phyloP scores from a whole-genome alignment of 2,888 invertebrate genomes.

The Shargacucullia verbasci region DNA sequence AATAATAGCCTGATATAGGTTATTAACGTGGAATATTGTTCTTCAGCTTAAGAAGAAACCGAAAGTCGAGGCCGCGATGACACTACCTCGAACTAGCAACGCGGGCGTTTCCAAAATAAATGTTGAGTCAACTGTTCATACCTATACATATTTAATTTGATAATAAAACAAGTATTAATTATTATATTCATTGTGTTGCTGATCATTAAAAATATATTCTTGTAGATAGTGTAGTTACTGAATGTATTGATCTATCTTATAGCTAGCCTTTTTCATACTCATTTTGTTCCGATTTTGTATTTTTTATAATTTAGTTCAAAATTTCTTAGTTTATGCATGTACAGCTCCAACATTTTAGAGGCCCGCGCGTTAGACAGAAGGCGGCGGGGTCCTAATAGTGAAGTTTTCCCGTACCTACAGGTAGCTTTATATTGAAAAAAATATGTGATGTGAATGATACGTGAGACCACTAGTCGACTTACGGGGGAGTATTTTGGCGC shows the following conservation, averaged over 20 bases:
- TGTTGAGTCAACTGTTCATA: constrained; percentile 80
- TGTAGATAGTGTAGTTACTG: constrained; percentile 11
- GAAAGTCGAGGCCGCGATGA: constrained; percentile 73
- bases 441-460: too few species aligned
- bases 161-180: too few species aligned
- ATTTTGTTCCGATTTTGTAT: constrained; percentile 1
- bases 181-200: too few species aligned
- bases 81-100: constrained; percentile 66
- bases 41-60: constrained; percentile 84
- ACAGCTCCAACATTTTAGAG: neutral
- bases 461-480: too few species aligned
- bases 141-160: constrained; percentile 40
- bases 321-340: constrained; percentile 25
- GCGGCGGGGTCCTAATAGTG: constrained; percentile 16
- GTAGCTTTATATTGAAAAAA: too few species aligned
- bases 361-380: constrained; percentile 7
- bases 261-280: constrained; percentile 17
- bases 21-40: constrained; percentile 60
- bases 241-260: constrained; percentile 17
- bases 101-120: constrained; percentile 77
- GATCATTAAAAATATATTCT: neutral
- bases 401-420: too few species aligned
- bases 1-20: constrained; percentile 35
- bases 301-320: neutral
- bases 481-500: too few species aligned